Conservation (phyloP, 1,140 invertebrate genomes). For the Oncopeltus fasciatus region DNA sequence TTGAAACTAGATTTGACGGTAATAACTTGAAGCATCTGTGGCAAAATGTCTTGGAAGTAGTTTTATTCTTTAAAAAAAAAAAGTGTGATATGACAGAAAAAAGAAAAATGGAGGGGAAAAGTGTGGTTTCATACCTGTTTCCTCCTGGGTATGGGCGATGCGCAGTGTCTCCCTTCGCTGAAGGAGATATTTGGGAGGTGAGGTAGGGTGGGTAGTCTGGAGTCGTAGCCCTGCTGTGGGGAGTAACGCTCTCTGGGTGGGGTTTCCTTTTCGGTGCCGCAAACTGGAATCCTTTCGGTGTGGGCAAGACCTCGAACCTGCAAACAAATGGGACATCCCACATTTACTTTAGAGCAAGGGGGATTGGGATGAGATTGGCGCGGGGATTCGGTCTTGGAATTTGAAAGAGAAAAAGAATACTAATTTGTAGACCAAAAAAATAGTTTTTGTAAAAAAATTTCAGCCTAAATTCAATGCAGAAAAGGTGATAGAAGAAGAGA, state of each 20-base stretch:
- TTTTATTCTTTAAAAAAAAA: too few species aligned
- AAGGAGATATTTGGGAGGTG: slow-evolving; percentile 38
- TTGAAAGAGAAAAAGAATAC: too few species aligned
- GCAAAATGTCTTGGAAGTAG: too few species aligned
- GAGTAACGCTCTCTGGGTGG: slow-evolving; percentile 37
- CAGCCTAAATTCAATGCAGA: too few species aligned
- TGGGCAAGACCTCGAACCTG: slow-evolving; percentile 57
- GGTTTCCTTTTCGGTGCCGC: slow-evolving; percentile 22
- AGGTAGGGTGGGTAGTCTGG: slow-evolving; percentile 27
- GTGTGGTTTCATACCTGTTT: slow-evolving; percentile 35
- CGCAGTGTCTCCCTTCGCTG: slow-evolving; percentile 34
- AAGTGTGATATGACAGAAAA: too few species aligned
- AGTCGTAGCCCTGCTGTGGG: slow-evolving; percentile 20
- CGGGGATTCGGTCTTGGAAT: too few species aligned
- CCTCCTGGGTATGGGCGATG: slow-evolving; percentile 56
- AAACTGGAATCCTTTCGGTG: slow-evolving; percentile 37
- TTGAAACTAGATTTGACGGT: too few species aligned
- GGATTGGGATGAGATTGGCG: too few species aligned
- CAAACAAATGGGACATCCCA: too few species aligned
- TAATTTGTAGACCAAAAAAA: background rate
- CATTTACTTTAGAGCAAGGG: too few species aligned
- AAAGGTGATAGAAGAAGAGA: too few species aligned
- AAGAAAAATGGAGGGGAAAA: background rate
- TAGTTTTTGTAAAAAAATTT: background rate
- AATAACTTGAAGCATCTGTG: too few species aligned